Base-by-base conservation (phyloP, 2,888 invertebrate genomes). In the Nemurella pictetii region DNA sequence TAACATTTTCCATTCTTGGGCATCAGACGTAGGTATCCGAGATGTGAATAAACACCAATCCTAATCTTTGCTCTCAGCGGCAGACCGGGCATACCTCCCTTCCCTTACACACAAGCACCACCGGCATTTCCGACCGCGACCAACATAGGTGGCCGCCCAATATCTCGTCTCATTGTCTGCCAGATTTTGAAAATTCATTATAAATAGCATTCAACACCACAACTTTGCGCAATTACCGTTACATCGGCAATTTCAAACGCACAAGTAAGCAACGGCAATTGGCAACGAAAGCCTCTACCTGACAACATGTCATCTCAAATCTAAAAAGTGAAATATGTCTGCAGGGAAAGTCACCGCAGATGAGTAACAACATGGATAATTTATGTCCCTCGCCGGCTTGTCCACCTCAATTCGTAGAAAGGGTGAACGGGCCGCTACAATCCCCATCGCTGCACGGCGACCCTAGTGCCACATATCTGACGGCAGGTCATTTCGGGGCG, bases 111-210 rank as follows among this genome's bases (percentile, higher is more conserved):
- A n/a, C n/a, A n/a, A 55, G 55, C 20, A 26, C 81, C 82, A 28
- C 72, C 12, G 82, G 72, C 82, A 82, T 26, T 72, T 82, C 82
- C 82, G 82, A n/a, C 78, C 29, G 2, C n/a, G n/a, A n/a, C 55
- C 9, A 15, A 12, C 75, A n/a, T 78, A 30, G 78, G 78, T 78
- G 78, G 30, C 78, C 78, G 29, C 25, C 27, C 20, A 78, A 28
- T 28, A 28, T 29, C 29, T 30, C 78, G 30, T n/a, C 27, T 30
- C 29, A 78, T 29, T 2, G 75, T 75, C 55, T 20, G 3, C 55
- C 35, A 35, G 15, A 55, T 7, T 55, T 55, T 55, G 3, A 12
- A 55, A 55, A 2, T 55, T 12, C 55, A 2, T 20, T 2, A 5
- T 3, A 3, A 55, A 55, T 20, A 12, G 15, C 20, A 55, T 55